Percentiles rank a stretch among this genome's conserved stretches.
Evolutionary conservation across 2,797 vertebrate genomes (phyloP).

Genomic region (Intellagama lesueurii): DNA sequence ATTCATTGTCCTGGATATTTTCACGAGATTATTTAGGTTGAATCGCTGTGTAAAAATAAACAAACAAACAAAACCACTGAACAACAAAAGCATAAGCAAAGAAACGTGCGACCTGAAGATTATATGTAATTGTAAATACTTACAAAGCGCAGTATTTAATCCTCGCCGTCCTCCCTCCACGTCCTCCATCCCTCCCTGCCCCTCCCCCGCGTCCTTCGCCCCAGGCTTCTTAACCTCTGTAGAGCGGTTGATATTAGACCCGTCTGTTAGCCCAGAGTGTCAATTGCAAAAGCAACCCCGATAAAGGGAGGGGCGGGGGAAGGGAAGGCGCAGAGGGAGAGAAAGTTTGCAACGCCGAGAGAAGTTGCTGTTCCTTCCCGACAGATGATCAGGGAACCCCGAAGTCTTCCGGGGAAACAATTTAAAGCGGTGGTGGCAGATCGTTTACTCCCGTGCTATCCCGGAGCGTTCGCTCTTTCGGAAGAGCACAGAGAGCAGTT

Average conservation of each 20-base stretch:
- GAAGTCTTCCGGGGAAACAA: background rate
- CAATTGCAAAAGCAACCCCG: conserved; percentile 27
- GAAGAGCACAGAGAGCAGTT: no score
- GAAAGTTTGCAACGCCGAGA: background rate
- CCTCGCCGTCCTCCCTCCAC: background rate
- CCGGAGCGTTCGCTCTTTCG: no score
- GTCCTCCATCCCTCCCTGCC: background rate
- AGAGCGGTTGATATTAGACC: conserved; percentile 36
- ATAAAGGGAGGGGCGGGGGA: background rate
- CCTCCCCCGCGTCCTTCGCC: conserved; percentile 7
- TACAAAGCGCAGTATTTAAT: conserved; percentile 28
- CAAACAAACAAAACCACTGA: background rate
- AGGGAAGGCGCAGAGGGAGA: background rate
- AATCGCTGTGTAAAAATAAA: background rate
- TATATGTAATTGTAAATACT: conserved; percentile 40
- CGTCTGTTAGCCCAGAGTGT: conserved; percentile 42
- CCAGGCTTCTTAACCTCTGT: conserved; percentile 37
- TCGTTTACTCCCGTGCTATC: background rate
- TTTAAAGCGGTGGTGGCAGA: background rate
- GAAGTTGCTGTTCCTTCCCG: background rate
- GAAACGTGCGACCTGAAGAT: background rate
- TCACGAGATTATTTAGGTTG: background rate
- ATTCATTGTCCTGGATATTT: background rate
- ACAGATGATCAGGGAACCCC: background rate
- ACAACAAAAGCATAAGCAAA: background rate